phyloP scores from a whole-genome alignment of 1,140 invertebrate species.

The Drosophila parabipectinata region DNA sequence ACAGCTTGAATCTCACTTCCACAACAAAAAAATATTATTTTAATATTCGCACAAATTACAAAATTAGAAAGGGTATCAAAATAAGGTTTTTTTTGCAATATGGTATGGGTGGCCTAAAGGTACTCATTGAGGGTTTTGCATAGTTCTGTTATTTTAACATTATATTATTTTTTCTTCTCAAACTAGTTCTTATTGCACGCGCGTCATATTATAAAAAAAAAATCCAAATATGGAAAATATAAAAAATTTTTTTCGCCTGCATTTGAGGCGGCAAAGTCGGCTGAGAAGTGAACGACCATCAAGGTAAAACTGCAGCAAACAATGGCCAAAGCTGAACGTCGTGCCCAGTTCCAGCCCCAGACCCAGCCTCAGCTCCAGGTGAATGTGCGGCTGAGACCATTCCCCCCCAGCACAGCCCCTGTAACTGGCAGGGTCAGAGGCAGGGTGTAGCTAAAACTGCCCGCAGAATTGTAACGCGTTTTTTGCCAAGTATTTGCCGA shows the following conservation, averaged over 20 bases:
- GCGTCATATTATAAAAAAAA: background rate
- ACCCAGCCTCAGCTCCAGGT: conserved; percentile 61
- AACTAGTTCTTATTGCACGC: too few species aligned
- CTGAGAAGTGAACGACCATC: conserved; percentile 77
- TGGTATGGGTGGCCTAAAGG: background rate
- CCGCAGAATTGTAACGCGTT: conserved; percentile 81
- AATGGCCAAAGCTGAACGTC: conserved; percentile 73
- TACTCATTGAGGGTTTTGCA: too few species aligned
- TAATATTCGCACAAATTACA: background rate
- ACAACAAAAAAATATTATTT: conserved; percentile 4
- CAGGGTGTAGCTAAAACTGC: conserved; percentile 56
- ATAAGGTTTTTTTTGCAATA: background rate
- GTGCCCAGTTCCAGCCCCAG: conserved; percentile 52
- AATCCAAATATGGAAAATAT: background rate
- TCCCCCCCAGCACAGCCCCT: conserved; percentile 24
- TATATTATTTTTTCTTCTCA: too few species aligned
- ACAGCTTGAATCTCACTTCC: conserved; percentile 22
- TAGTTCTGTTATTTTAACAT: too few species aligned
- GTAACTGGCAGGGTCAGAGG: background rate
- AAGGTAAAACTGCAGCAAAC: conserved; percentile 77
- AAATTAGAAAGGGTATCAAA: background rate
- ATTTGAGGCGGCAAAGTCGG: conserved; percentile 8
- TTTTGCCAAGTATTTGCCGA: conserved; percentile 38
- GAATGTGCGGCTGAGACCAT: conserved; percentile 66
- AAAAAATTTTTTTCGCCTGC: background rate